These are phyloP conservation scores for Distichodus sexfasciatus DNA, from an alignment of 2,797 vertebrate species.

Conservation along the genomic window DNA sequence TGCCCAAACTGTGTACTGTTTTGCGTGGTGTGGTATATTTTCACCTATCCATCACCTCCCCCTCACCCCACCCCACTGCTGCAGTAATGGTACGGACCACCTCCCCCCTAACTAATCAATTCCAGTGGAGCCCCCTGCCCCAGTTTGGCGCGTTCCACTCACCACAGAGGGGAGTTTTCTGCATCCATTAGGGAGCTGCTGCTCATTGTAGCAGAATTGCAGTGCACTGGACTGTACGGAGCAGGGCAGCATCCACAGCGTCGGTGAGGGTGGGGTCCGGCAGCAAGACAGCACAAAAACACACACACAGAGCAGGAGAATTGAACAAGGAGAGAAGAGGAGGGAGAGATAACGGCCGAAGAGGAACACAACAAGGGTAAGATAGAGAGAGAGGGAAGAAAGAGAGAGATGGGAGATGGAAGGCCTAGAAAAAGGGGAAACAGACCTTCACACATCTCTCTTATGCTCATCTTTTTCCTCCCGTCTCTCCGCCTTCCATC, in stretches of 20 bases:
- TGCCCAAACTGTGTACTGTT: background rate
- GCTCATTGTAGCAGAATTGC: constrained; percentile 76
- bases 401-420: constrained; percentile 56
- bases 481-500: too few relatives aligned
- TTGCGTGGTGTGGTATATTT: constrained; percentile 13
- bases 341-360: constrained; percentile 72
- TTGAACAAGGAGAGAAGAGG: constrained; percentile 61
- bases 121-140: constrained; percentile 51
- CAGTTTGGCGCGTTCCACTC: constrained; percentile 71
- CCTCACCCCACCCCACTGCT: constrained; percentile 35
- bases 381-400: constrained; percentile 57
- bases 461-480: constrained; percentile 28
- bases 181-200: constrained; percentile 63
- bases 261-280: constrained; percentile 80
- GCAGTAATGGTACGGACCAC: constrained; percentile 63
- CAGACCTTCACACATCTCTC: constrained; percentile 49
- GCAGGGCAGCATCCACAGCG: constrained; percentile 73
- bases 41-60: constrained; percentile 31
- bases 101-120: constrained; percentile 53
- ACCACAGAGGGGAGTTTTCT: constrained; percentile 58
- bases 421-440: constrained; percentile 60
- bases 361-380: constrained; percentile 79
- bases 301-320: constrained; percentile 55
- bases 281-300: constrained; percentile 68
- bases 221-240: constrained; percentile 74